These are phyloP conservation scores for Cebidichthys violaceus DNA, from an alignment of 2,113 vertebrate genomes.

Conservation along the genomic window DNA sequence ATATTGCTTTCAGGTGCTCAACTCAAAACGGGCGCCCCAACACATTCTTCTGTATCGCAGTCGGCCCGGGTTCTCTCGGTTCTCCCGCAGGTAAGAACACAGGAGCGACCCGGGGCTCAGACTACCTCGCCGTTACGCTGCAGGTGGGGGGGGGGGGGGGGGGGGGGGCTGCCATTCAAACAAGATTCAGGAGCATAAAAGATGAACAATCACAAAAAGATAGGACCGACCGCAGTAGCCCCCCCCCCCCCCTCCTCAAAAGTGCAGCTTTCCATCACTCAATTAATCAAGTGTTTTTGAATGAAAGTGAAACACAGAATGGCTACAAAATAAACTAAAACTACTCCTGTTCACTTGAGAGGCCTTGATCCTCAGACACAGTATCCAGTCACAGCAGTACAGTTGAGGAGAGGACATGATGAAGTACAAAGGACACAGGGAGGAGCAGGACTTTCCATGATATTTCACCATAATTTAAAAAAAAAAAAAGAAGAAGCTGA, in stretches of 20 bases:
- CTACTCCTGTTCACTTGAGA: slow-evolving; percentile 58
- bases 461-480: slow-evolving; percentile 65
- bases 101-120: slow-evolving; percentile 30
- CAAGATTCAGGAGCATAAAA: slow-evolving; percentile 50
- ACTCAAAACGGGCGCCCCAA: slow-evolving; percentile 68
- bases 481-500: slow-evolving; percentile 45
- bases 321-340: slow-evolving; percentile 56
- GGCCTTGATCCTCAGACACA: slow-evolving; percentile 59
- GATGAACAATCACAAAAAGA: slow-evolving; percentile 64
- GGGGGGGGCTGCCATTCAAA: slow-evolving; percentile 70
- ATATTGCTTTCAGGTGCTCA: slow-evolving; percentile 83
- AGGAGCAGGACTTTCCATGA: slow-evolving; percentile 65
- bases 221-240: slow-evolving; percentile 53
- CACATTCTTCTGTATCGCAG: slow-evolving; percentile 73
- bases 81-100: slow-evolving; percentile 31
- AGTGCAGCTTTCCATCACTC: slow-evolving; percentile 68
- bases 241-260: slow-evolving; percentile 65
- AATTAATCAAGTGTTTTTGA: slow-evolving; percentile 35
- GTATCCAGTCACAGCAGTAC: slow-evolving; percentile 76
- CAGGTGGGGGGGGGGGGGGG: slow-evolving; percentile 69
- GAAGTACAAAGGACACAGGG: slow-evolving; percentile 55
- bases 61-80: slow-evolving; percentile 27
- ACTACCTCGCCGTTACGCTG: slow-evolving; percentile 37
- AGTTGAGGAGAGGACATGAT: slow-evolving; percentile 62
- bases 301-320: slow-evolving; percentile 43